These are phyloP conservation scores for Copidosoma floridanum DNA, from an alignment of 1,140 invertebrate genomes.

Conservation along the genomic window DNA sequence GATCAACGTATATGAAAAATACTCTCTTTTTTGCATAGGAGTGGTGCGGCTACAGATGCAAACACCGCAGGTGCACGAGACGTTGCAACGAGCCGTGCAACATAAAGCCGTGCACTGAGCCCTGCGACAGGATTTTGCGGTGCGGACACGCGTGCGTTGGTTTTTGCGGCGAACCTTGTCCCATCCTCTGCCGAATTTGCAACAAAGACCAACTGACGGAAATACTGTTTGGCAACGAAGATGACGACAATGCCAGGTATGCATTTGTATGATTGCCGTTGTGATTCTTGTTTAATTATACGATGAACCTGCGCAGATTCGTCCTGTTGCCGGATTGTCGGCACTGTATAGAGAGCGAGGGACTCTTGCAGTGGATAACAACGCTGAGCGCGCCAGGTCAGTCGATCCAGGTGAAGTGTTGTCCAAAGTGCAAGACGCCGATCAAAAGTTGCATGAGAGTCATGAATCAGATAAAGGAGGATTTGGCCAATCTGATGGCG, in stretches of 20 bases:
- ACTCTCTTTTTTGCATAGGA: not conserved
- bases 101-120: slow-evolving; percentile 31
- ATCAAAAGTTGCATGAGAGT: not conserved
- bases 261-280: slow-evolving; percentile 31
- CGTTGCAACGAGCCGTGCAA: not conserved
- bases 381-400: not conserved
- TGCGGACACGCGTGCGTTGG: slow-evolving; percentile 67
- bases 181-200: slow-evolving; percentile 57
- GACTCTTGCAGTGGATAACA: not conserved
- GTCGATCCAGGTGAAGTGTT: not conserved
- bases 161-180: slow-evolving; percentile 68
- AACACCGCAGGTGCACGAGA: not conserved
- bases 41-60: not conserved
- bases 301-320: slow-evolving; percentile 15
- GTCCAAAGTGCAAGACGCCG: not conserved
- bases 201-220: slow-evolving; percentile 51
- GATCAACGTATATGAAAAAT: not conserved
- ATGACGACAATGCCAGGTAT: slow-evolving; percentile 60
- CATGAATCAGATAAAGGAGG: not conserved
- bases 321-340: not conserved
- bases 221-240: slow-evolving; percentile 61
- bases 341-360: slow-evolving; percentile 4
- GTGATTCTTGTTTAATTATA: not conserved
- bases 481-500: not conserved
- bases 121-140: slow-evolving; percentile 52